Evolutionary conservation across 2,797 vertebrate species (phyloP), one percentile per base, ranked within the genome.

Genomic region (Anguilla pacifica): DNA sequence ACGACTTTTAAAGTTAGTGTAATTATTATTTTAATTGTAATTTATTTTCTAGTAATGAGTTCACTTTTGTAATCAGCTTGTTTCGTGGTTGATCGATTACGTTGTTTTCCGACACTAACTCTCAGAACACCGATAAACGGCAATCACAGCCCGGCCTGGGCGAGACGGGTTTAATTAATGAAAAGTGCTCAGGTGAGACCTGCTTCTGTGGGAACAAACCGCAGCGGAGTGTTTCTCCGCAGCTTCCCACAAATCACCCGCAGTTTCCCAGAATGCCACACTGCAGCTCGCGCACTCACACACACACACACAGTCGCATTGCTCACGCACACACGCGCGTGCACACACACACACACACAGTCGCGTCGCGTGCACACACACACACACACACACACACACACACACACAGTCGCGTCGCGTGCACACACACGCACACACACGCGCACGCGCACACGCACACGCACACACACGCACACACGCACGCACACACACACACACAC

Each of bases 11-110:
- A 51, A 61, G 77, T 86, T 61, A 88, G 91, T 88, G 81, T 88
- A 87, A 91, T 91, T 90, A 90, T 87, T 91, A 87, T 83, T 90
- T 81, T 87, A 92, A 90, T 85, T 88, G 87, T 79, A 90, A 89
- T 91, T 85, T 90, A 86, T 91, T 92, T 91, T 85, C 82, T 87
- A 87, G 89, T 87, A 90, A 83, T 87, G 84, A 85, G 59, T 86
- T 67, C 88, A 90, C 87, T 85, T 84, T 88, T 89, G 88, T 90
- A 92, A 91, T 91, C 67, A 89, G 87, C 81, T 89, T 89, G 83
- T 92, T 91, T 91, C 87, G 86, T 88, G 87, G 86, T 84, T 87
- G 90, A 86, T 87, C 85, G 86, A 25, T 88, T 87, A 81, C 77
- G 84, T 90, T 89, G 79, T 88, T 90, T 88, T 89, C 86, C 28